These are phyloP conservation scores for Monopterus albus DNA, from an alignment of 2,113 vertebrate species.

Conservation along the genomic window DNA sequence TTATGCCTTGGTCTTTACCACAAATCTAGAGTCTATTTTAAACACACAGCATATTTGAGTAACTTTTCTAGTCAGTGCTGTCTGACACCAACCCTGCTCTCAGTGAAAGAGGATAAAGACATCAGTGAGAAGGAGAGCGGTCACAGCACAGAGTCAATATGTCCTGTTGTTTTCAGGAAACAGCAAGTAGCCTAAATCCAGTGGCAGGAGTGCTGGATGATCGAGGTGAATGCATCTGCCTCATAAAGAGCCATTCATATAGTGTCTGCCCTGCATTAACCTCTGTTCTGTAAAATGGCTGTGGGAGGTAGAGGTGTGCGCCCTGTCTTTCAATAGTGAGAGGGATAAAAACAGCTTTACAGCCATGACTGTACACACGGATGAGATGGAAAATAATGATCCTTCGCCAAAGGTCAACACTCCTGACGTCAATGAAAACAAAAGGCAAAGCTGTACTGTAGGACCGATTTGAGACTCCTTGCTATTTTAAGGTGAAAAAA, in stretches of 20 bases:
- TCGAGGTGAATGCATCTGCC: conserved; percentile 64
- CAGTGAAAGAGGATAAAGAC: conserved; percentile 12
- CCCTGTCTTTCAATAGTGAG: conserved; percentile 53
- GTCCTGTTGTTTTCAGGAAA: conserved; percentile 33
- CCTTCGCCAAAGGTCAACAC: conserved; percentile 80
- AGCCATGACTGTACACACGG: conserved; percentile 74
- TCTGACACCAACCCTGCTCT: conserved; percentile 16
- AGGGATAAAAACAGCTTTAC: conserved; percentile 70
- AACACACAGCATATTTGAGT: conserved; percentile 15
- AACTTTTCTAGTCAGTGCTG: conserved; percentile 21
- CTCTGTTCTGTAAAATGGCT: conserved; percentile 74
- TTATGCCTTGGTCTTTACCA: not conserved
- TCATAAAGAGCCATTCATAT: conserved; percentile 63
- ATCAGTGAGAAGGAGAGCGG: not conserved
- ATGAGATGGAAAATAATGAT: conserved; percentile 83
- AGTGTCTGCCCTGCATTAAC: conserved; percentile 79
- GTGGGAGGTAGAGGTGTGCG: conserved; percentile 52
- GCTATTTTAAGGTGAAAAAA: not conserved
- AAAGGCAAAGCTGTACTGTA: conserved; percentile 64
- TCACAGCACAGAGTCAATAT: not conserved
- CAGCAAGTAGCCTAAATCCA: conserved; percentile 11
- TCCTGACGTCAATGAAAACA: conserved; percentile 84
- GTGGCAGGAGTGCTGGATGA: conserved; percentile 5
- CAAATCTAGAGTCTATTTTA: conserved; percentile 11
- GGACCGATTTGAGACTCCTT: conserved; percentile 22